These are phyloP conservation scores for Lycaon pictus DNA, from an alignment of 2,113 vertebrate species.

Conservation along the genomic window DNA sequence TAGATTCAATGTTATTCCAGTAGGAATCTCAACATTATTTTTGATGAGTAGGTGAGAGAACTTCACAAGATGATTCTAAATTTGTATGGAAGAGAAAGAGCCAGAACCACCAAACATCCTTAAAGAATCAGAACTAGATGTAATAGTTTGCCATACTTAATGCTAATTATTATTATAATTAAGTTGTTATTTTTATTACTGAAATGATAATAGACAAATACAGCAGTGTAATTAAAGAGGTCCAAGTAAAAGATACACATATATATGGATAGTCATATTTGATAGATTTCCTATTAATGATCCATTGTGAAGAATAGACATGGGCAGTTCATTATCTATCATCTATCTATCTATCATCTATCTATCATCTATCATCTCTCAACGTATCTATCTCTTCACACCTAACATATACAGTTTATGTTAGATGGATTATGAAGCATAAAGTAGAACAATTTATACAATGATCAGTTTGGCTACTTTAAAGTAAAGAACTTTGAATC, in stretches of 20 bases:
- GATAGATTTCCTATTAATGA: background rate
- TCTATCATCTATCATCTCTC: no score
- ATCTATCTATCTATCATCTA: background rate
- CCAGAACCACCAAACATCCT: background rate
- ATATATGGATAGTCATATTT: background rate
- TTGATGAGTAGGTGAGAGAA: background rate
- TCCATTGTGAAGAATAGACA: background rate
- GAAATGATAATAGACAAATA: background rate
- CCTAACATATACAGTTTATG: no score
- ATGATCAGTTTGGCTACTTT: background rate
- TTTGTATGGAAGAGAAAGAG: background rate
- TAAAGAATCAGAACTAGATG: background rate
- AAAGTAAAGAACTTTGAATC: background rate
- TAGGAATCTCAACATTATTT: background rate
- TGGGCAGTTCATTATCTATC: background rate
- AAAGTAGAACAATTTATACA: background rate
- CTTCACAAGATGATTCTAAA: background rate
- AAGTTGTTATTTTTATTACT: background rate
- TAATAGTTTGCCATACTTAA: background rate
- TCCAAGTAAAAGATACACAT: background rate
- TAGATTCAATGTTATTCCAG: background rate
- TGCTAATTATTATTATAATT: background rate
- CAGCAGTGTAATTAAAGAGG: background rate
- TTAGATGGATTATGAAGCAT: background rate
- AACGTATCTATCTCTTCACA: no score